Conservation (phyloP, 2,113 vertebrate species). For the Thamnaconus septentrionalis region DNA sequence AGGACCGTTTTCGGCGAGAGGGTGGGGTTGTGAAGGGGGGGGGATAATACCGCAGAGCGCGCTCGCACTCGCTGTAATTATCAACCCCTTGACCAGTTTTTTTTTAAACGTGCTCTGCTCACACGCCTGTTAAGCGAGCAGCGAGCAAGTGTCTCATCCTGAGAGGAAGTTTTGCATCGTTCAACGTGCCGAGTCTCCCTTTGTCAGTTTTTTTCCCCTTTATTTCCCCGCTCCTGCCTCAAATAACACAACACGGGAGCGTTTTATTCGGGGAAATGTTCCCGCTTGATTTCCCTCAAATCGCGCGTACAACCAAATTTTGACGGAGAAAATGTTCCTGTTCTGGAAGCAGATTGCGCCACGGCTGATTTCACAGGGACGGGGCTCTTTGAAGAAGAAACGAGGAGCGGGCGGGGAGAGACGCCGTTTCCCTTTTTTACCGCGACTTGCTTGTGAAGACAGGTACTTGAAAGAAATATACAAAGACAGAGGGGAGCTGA, state of each 20-base stretch:
- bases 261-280: slow-evolving; percentile 38
- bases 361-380: slow-evolving; percentile 60
- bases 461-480: slow-evolving; percentile 70
- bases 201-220: slow-evolving; percentile 10
- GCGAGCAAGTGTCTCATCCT: slow-evolving; percentile 8
- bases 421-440: slow-evolving; percentile 54
- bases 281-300: slow-evolving; percentile 49
- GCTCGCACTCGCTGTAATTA: slow-evolving; percentile 52
- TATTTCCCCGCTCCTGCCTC: slow-evolving; percentile 1
- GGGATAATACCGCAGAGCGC: slow-evolving; percentile 58
- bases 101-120: slow-evolving; percentile 16
- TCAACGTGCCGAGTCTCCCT: slow-evolving; percentile 4
- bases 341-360: slow-evolving; percentile 50
- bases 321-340: slow-evolving; percentile 66
- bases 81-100: slow-evolving; percentile 44
- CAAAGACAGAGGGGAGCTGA: slow-evolving; percentile 68
- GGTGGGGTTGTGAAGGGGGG: too few species aligned
- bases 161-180: slow-evolving; percentile 9
- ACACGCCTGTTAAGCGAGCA: not conserved
- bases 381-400: slow-evolving; percentile 68
- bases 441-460: slow-evolving; percentile 53
- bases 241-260: slow-evolving; percentile 15
- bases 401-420: slow-evolving; percentile 37
- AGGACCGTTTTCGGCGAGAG: slow-evolving; percentile 44
- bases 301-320: slow-evolving; percentile 31